A percentile compares a stretch with the other conserved stretches of the same genome.
These are phyloP conservation scores for Trichogramma evanescens DNA, from an alignment of 2,888 invertebrate species.

Conservation along the genomic window DNA sequence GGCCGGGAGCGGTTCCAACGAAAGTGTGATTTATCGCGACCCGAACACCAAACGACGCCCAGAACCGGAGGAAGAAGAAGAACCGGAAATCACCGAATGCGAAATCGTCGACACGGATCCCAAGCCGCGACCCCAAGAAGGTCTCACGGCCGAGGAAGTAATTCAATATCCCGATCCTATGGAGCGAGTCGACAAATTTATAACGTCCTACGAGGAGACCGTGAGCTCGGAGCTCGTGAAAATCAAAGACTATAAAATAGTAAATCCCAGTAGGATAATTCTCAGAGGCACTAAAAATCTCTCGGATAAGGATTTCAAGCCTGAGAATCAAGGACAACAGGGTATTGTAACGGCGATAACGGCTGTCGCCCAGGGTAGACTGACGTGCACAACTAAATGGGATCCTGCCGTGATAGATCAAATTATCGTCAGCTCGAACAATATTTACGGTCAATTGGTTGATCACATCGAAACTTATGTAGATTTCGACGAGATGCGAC, in stretches of 20 bases:
- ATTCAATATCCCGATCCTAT: slow-evolving; percentile 37
- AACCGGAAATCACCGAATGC: slow-evolving; percentile 13
- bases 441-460: too few relatives aligned
- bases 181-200: slow-evolving; percentile 25
- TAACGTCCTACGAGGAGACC: slow-evolving; percentile 4
- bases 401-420: slow-evolving; percentile 26
- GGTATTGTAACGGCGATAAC: slow-evolving; percentile 34
- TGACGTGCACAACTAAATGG: slow-evolving; percentile 32
- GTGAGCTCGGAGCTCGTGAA: background rate
- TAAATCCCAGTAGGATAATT: slow-evolving; percentile 33
- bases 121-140: slow-evolving; percentile 24
- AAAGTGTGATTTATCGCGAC: slow-evolving; percentile 37
- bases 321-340: slow-evolving; percentile 31
- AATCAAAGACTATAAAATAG: slow-evolving; percentile 26
- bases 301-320: slow-evolving; percentile 23
- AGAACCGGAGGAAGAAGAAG: slow-evolving; percentile 2
- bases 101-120: slow-evolving; percentile 30
- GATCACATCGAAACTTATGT: too few relatives aligned
- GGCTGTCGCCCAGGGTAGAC: slow-evolving; percentile 31
- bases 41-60: slow-evolving; percentile 37
- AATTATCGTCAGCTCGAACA: slow-evolving; percentile 21
- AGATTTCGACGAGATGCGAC: slow-evolving; percentile 20
- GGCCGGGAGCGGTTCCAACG: slow-evolving; percentile 28
- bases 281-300: slow-evolving; percentile 36
- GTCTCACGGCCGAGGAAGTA: slow-evolving; percentile 17